Percentiles rank a stretch among this genome's conserved stretches.
These are phyloP conservation scores for Pelmatolapia mariae DNA, from an alignment of 2,113 vertebrate genomes.

Conservation along the genomic window DNA sequence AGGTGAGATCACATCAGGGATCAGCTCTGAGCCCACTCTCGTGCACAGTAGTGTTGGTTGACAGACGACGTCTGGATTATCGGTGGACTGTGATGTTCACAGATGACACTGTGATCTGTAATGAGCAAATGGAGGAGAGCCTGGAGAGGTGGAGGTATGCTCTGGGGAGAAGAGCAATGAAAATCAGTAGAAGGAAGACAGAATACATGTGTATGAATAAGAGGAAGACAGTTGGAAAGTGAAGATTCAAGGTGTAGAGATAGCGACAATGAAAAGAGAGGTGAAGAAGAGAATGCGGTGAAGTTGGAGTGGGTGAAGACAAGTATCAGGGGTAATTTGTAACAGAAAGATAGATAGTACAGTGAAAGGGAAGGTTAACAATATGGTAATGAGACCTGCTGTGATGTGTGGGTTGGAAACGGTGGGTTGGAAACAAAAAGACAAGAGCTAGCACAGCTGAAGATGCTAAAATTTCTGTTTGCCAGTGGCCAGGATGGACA, in stretches of 20 bases:
- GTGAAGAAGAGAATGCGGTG: neutral
- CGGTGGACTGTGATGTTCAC: neutral
- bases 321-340: neutral
- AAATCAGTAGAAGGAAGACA: neutral
- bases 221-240: neutral
- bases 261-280: neutral
- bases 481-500: neutral
- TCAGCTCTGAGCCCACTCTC: neutral
- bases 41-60: neutral
- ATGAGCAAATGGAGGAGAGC: neutral
- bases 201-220: neutral
- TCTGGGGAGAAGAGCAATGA: neutral
- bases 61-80: neutral
- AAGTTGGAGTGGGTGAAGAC: neutral
- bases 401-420: neutral
- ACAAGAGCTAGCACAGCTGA: neutral
- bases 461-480: neutral
- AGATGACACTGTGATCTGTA: neutral
- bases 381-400: neutral
- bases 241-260: neutral
- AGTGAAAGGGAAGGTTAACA: neutral
- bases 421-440: neutral
- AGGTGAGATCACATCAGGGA: neutral
- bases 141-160: neutral
- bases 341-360: neutral